Evolutionary conservation across 1,140 invertebrate species (phyloP).

Genomic region (Formica exsecta): DNA sequence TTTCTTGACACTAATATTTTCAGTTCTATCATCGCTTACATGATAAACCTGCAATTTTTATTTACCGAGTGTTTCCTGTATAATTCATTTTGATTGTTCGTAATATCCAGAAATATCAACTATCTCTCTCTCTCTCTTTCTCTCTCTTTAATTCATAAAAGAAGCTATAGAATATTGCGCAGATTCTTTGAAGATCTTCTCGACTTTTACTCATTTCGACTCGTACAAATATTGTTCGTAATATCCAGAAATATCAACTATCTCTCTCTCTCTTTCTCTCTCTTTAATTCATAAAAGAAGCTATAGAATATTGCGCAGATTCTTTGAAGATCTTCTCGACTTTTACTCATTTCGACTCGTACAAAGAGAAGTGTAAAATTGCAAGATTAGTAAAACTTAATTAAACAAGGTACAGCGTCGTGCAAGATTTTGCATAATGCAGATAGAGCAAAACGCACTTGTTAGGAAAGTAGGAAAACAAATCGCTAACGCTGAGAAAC

Average conservation of each 20-base stretch:
- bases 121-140: too few species aligned
- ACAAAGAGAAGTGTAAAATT: slow-evolving; percentile 3
- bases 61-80: background rate
- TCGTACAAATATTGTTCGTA: background rate
- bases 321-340: slow-evolving; percentile 15
- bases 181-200: slow-evolving; percentile 13
- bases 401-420: slow-evolving; percentile 35
- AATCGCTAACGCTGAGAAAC: slow-evolving; percentile 33
- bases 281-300: slow-evolving; percentile 14
- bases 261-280: too few species aligned
- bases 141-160: slow-evolving; percentile 9
- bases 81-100: background rate
- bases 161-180: background rate
- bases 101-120: background rate
- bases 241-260: background rate
- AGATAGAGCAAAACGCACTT: slow-evolving; percentile 32
- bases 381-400: slow-evolving; percentile 32
- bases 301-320: background rate
- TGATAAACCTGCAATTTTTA: background rate
- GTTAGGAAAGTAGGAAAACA: slow-evolving; percentile 54
- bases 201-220: slow-evolving; percentile 15
- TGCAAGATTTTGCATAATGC: slow-evolving; percentile 50
- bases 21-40: background rate
- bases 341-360: slow-evolving; percentile 15
- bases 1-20: background rate